These are phyloP conservation scores for Probosciger aterrimus DNA, from an alignment of 2,113 vertebrate genomes.

Conservation along the genomic window DNA sequence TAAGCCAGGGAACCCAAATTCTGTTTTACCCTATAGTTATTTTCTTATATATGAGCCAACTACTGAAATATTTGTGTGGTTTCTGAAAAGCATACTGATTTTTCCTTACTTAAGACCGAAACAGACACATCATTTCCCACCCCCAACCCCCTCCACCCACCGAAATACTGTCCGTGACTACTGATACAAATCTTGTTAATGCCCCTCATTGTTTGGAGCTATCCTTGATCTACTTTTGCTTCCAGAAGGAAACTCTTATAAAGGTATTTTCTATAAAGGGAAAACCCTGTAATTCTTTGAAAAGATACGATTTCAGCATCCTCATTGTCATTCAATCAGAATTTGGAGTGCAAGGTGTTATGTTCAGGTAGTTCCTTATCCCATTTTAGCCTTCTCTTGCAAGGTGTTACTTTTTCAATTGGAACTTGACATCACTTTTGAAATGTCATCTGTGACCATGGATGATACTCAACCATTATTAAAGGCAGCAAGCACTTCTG, in stretches of 20 bases:
- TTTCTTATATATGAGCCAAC: not conserved
- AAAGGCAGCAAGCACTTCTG: not conserved
- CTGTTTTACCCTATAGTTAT: not conserved
- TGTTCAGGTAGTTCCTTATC: not conserved
- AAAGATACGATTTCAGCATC: not conserved
- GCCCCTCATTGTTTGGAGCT: not conserved
- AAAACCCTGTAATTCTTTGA: not conserved
- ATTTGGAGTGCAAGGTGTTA: not conserved
- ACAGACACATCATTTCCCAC: not conserved
- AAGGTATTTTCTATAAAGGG: not conserved
- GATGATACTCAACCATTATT: not conserved
- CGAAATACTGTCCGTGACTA: not conserved
- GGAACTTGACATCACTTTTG: not conserved
- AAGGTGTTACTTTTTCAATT: not conserved
- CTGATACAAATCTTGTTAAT: not conserved
- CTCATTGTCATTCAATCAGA: not conserved
- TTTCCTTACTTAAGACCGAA: not conserved
- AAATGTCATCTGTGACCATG: not conserved
- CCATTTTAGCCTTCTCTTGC: not conserved
- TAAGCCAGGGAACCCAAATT: not conserved
- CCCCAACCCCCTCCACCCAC: accelerated
- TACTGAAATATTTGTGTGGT: not conserved
- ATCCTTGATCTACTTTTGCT: not conserved
- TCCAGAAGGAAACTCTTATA: not conserved
- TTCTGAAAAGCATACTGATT: not conserved